Conservation (phyloP, 2,113 vertebrate genomes). For the Plotosus lineatus region DNA sequence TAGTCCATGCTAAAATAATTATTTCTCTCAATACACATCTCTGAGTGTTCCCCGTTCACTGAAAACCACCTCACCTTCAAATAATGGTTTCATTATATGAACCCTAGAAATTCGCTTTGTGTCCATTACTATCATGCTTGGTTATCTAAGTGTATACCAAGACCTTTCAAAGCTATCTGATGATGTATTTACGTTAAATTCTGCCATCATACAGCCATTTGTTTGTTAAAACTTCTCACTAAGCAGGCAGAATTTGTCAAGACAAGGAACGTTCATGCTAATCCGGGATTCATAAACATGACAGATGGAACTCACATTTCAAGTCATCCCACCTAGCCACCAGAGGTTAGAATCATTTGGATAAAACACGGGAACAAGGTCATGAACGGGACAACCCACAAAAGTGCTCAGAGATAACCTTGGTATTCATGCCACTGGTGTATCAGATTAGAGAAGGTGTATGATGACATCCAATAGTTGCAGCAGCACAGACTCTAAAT, state of each 20-base stretch:
- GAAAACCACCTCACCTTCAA: too few relatives aligned
- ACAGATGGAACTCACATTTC: neutral
- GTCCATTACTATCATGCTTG: too few relatives aligned
- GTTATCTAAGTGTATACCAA: too few relatives aligned
- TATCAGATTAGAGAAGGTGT: neutral
- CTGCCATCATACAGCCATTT: neutral
- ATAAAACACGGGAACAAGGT: neutral
- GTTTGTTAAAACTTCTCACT: neutral
- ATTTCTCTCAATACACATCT: too few relatives aligned
- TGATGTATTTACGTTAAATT: neutral
- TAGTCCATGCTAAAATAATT: too few relatives aligned
- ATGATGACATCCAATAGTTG: neutral
- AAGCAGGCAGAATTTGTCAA: neutral
- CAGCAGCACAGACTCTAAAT: neutral
- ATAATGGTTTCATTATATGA: too few relatives aligned
- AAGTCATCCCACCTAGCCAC: neutral
- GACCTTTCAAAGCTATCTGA: neutral
- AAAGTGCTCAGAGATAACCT: neutral
- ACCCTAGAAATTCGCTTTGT: neutral
- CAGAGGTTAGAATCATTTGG: neutral
- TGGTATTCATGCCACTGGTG: neutral
- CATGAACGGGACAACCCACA: neutral
- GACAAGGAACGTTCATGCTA: neutral
- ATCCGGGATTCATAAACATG: neutral
- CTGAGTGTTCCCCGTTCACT: too few relatives aligned